Conservation (phyloP, 2,113 vertebrate genomes). For the Gymnobelideus leadbeateri region DNA sequence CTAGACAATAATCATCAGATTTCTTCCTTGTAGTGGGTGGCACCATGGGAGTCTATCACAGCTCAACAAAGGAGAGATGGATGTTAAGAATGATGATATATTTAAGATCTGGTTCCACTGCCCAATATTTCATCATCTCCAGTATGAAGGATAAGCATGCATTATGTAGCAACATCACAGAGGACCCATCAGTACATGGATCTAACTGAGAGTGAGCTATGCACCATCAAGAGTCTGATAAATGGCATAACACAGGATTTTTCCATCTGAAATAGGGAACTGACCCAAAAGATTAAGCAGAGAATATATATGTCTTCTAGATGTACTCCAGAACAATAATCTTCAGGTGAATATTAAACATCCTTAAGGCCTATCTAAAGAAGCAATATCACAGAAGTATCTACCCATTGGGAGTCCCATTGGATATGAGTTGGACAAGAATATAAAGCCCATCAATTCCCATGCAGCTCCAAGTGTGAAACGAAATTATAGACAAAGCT, state of each 20-base stretch:
- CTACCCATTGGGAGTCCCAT: conserved; percentile 94
- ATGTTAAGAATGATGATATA: not conserved
- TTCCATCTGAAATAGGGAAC: not conserved
- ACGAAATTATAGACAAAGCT: conserved; percentile 93
- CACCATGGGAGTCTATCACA: not conserved
- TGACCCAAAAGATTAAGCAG: not conserved
- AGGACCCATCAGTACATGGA: not conserved
- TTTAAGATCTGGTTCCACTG: not conserved
- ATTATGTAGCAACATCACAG: not conserved
- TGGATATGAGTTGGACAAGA: conserved; percentile 91
- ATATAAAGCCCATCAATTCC: conserved; percentile 93
- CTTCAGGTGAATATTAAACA: not conserved
- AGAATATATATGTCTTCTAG: not conserved
- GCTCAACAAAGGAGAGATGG: not conserved
- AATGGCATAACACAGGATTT: not conserved
- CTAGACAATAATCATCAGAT: not conserved
- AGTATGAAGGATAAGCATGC: not conserved
- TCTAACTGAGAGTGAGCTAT: not conserved
- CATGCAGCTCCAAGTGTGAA: conserved; percentile 93
- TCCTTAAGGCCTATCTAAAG: conserved; percentile 90
- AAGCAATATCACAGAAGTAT: conserved; percentile 95
- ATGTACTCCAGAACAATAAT: not conserved
- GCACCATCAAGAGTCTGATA: not conserved
- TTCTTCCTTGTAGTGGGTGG: not conserved
- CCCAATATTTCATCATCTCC: not conserved